Conservation (phyloP, 2,113 vertebrate species). For the Gulo gulo region DNA sequence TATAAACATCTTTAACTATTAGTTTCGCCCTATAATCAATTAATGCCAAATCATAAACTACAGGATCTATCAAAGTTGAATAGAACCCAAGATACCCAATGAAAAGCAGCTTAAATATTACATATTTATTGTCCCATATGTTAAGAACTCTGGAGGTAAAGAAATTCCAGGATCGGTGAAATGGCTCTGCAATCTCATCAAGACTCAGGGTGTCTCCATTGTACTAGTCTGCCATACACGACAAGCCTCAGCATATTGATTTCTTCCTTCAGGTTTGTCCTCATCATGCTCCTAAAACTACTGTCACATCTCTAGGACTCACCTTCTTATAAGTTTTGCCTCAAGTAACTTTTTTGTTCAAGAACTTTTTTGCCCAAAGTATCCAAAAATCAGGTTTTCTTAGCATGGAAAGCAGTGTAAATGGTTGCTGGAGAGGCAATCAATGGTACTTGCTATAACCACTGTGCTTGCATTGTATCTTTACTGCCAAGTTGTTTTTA, state of each 20-base stretch:
- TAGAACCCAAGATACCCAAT: not conserved
- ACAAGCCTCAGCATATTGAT: not conserved
- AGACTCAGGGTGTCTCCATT: accelerated
- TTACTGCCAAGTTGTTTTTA: not conserved
- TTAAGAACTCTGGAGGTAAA: not conserved
- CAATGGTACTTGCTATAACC: not conserved
- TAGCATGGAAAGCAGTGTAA: not conserved
- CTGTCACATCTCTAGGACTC: not conserved
- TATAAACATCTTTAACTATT: not conserved
- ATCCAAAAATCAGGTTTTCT: not conserved
- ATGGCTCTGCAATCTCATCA: not conserved
- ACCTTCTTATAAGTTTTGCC: not conserved
- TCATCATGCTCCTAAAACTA: not conserved
- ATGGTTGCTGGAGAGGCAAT: not conserved
- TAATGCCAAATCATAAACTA: not conserved
- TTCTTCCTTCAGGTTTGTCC: not conserved
- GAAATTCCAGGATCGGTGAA: not conserved
- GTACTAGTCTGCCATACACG: not conserved
- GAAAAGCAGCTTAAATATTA: not conserved
- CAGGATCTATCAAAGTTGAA: not conserved
- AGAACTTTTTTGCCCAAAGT: not conserved
- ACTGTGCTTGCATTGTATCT: not conserved
- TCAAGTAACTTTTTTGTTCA: not conserved
- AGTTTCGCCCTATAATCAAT: not conserved
- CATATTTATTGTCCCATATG: not conserved